Conservation (phyloP, 2,888 invertebrate genomes). For the Germaria angustata region DNA sequence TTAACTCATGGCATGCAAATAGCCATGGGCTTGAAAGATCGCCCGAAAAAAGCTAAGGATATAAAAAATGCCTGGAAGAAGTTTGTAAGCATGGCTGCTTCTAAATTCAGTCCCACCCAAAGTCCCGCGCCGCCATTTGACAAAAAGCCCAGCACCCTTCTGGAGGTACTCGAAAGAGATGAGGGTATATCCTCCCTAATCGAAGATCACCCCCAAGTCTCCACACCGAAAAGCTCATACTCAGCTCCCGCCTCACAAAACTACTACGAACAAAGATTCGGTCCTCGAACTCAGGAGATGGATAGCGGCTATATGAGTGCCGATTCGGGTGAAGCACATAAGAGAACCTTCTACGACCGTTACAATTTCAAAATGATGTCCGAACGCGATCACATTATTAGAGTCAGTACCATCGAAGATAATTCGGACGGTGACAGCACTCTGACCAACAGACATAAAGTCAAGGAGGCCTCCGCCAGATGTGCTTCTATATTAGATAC, state of each 20-base stretch:
- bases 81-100: conserved; percentile 79
- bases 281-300: conserved; percentile 81
- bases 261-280: conserved; percentile 77
- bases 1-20: conserved; percentile 80
- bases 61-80: conserved; percentile 80
- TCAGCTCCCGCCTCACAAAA: conserved; percentile 74
- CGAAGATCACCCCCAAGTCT: conserved; percentile 73
- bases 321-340: conserved; percentile 85
- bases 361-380: conserved; percentile 78
- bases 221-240: conserved; percentile 73
- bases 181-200: conserved; percentile 79
- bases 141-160: conserved; percentile 71
- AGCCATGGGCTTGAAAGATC: conserved; percentile 79
- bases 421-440: conserved; percentile 73
- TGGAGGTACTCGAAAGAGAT: conserved; percentile 75
- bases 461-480: conserved; percentile 49
- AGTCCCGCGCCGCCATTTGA: conserved; percentile 77
- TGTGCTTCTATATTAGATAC: conserved; percentile 68
- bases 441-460: conserved; percentile 66
- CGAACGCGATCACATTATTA: conserved; percentile 75
- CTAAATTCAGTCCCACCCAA: conserved; percentile 79
- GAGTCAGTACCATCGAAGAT: conserved; percentile 78
- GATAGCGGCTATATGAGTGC: conserved; percentile 93
- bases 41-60: conserved; percentile 80
- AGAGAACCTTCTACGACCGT: conserved; percentile 80